Base-by-base conservation (phyloP, 2,797 vertebrate genomes). In the Anabacerthia variegaticeps region DNA sequence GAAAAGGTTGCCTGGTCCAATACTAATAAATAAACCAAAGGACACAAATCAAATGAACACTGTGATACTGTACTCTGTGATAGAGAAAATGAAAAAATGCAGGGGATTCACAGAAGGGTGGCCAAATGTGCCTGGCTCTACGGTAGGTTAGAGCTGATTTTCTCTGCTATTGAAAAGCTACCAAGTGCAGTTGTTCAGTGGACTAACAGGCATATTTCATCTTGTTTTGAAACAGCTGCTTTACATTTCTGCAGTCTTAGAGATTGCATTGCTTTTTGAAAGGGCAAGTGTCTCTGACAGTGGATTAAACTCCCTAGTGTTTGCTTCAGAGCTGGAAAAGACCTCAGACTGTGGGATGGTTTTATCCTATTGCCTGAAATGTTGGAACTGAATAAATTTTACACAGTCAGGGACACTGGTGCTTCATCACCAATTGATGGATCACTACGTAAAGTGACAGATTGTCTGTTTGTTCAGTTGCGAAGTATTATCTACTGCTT, bases 221-320 rank as follows among this genome's bases (percentile, higher is more conserved):
- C 43, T 72, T 95, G 59, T 82, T 93, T 95, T 86, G 73, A 62
- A 89, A 48, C 30, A 94, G 44, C 63, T 94, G 67, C 23, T 91
- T 55, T 93, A 51, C 80, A 69, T 95, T 93, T 91, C 58, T 94
- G 63, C 48, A 66, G 67, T 78, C 71, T 66, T 78, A 66, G 58
- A 87, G 55, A 81, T 49, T 91, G 24, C 36, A 27, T 34, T 78
- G 62, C 43, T 55, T 65, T 94, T 81, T 91, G 39, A 92, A 92
- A 88, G 66, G 58, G 19, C 28, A 83, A 56, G 71, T 80, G 49
- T 71, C 39, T 88, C 51, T 85, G 82, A 59, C 12, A 71, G 39
- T 79, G 75, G n/a, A 49, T 92, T 91, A 63, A 59, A 63, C 36
- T 67, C 75, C 61, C 36, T 10, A 18, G 18, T 56, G n/a, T 80